Evolutionary conservation across 2,113 vertebrate species (phyloP), one percentile per base, ranked within the genome.

Genomic region (Candoia aspera): DNA sequence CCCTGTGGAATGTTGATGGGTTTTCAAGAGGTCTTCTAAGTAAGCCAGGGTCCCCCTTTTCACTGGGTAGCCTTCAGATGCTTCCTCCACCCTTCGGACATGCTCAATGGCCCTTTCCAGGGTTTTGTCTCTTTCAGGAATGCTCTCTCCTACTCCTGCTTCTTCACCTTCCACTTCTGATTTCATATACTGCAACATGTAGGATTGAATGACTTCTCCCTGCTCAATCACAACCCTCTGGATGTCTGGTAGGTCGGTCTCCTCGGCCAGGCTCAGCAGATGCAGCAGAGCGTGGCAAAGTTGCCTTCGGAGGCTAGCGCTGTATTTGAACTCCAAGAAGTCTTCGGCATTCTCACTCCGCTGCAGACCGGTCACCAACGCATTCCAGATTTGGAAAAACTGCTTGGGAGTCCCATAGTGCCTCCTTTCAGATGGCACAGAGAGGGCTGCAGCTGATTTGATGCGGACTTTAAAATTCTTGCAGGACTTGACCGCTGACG

Each of bases 391-490:
- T 2, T 95, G 95, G 37, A 92, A 84, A 21, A 99, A 99, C 85
- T 98, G 98, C 86, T 96, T 93, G 0, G 93, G 64, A 54, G 98
- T 97, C 3, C 99, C 99, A 0, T 99, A 99, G 93, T 97, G 97
- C 0, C 96, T 91, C 64, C 99, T 98, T 55, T 0, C 95, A 84
- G 94, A 19, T 0, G 99, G 99, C 62, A 98, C 91, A 0, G 99
- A 97, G 68, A 99, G 98, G 5, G 99, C 99, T 1, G 98, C 97
- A 0, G 99, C 99, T 0, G 99, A 99, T 92, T 99, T 98, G 97
- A 99, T 99, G 11, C 99, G 98, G 26, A 99, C 99, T 96, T 99
- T 99, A 94, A 99, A 99, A 96, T 99, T 99, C 96, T 98, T 99
- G 96, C 99, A 99, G 42, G 98, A 98, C 1, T 98, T 98, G 79